Base-by-base conservation (phyloP, 2,113 vertebrate species). In the Furnarius figulus region DNA sequence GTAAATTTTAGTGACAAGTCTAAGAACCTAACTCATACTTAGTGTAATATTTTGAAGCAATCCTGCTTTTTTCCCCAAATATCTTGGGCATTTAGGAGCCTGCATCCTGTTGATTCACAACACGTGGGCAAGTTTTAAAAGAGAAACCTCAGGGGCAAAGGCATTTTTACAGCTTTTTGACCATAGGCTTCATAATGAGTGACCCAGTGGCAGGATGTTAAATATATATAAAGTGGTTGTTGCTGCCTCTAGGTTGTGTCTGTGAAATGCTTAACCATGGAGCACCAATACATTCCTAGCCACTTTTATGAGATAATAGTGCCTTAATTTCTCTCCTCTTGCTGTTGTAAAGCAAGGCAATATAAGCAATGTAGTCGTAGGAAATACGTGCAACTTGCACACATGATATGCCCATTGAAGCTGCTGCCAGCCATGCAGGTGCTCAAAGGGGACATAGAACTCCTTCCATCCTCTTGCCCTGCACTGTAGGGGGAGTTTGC, bases 91-190 rank as follows among this genome's bases (percentile, higher is more conserved):
- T 79, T 93, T 85, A 61, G 25, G 10, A 90, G 31, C 8, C 37
- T 76, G 15, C 24, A 65, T 76, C 31, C 30, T 49, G 6, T 84
- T 80, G 72, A 71, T 49, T 90, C 85, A 58, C 19, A 79, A 49
- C 8, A 46, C 12, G 7, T 58, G n/a, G 16, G 10, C 37, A 87
- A 63, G 33, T 61, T 80, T 42, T 67, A 52, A 67, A 85, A 84
- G 10, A 46, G 40, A 87, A 89, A 74, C 11, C 2, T 78, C 52
- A 65, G 27, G 14, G 74, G 14, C 12, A 71, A 50, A 81, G 35
- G n/a, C 47, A 56, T 84, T 93, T 93, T 87, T 78, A 77, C 35
- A 95, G 33, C 16, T 89, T 91, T 90, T 92, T 82, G 65, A 71
- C 73, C 31, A 9, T 17, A 58, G 66, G 10, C 37, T 73, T 79